These are phyloP conservation scores for Darevskia mixta DNA, from an alignment of 2,797 vertebrate genomes.

Conservation along the genomic window DNA sequence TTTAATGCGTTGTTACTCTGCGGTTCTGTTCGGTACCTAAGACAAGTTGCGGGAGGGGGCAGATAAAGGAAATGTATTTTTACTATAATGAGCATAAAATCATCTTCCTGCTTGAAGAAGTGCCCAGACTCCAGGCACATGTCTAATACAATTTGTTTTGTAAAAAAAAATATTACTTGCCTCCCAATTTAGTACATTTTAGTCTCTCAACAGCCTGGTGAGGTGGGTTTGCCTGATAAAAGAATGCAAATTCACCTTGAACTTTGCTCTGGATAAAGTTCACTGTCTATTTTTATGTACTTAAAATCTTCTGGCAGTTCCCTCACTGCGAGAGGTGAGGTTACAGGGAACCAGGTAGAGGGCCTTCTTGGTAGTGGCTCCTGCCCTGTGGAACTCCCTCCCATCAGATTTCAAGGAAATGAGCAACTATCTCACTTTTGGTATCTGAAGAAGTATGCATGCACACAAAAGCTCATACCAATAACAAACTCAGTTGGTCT, in stretches of 20 bases:
- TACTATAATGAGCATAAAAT: conserved; percentile 41
- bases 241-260: background rate
- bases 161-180: background rate
- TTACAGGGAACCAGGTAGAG: too few species aligned
- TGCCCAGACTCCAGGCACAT: background rate
- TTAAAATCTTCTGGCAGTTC: background rate
- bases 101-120: background rate
- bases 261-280: background rate
- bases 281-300: too few species aligned
- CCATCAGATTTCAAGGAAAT: too few species aligned
- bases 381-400: too few species aligned
- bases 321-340: too few species aligned
- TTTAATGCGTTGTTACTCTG: conserved; percentile 48
- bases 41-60: conserved; percentile 15
- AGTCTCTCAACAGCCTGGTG: background rate
- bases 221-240: background rate
- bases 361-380: too few species aligned
- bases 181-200: background rate
- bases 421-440: too few species aligned
- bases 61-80: conserved; percentile 43
- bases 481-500: too few species aligned
- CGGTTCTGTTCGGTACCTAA: conserved; percentile 22
- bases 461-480: too few species aligned
- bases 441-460: too few species aligned
- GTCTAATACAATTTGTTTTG: background rate